A percentile compares a stretch with the other conserved stretches of the same genome.
Conservation (phyloP, 2,888 invertebrate species). For the Antitype chi region DNA sequence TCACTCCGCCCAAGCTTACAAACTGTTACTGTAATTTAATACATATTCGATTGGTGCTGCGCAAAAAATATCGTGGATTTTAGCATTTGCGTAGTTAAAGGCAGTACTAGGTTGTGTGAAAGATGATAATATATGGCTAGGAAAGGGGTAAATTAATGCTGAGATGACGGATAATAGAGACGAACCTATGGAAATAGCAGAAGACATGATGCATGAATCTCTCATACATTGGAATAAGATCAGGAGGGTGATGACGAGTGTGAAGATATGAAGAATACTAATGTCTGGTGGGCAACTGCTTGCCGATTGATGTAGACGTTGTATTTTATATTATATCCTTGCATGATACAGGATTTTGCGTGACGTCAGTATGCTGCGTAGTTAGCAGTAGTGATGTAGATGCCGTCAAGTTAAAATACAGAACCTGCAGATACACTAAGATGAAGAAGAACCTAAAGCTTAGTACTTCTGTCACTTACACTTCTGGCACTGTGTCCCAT, state of each 20-base stretch:
- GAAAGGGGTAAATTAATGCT: neutral
- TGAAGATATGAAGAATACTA: too few relatives aligned
- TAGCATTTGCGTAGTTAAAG: conserved; percentile 18
- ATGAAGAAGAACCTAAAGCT: neutral
- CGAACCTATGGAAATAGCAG: neutral
- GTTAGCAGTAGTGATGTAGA: too few relatives aligned
- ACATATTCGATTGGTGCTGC: conserved; percentile 36
- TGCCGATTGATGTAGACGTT: too few relatives aligned
- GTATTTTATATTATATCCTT: too few relatives aligned
- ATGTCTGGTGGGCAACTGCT: too few relatives aligned
- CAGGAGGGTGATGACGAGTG: neutral
- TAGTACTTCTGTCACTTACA: too few relatives aligned
- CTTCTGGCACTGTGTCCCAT: neutral
- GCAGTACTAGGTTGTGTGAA: neutral
- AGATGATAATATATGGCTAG: neutral
- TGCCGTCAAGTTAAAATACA: neutral
- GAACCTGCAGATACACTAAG: neutral
- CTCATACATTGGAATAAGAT: neutral
- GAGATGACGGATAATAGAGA: neutral
- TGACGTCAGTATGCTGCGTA: too few relatives aligned
- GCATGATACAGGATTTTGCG: too few relatives aligned
- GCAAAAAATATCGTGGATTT: conserved; percentile 49
- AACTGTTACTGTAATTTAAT: conserved; percentile 65
- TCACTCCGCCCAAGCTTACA: conserved; percentile 70
- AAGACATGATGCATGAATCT: neutral